Evolutionary conservation across 2,113 vertebrate genomes (phyloP).

Genomic region (Oncorhynchus gorbuscha): DNA sequence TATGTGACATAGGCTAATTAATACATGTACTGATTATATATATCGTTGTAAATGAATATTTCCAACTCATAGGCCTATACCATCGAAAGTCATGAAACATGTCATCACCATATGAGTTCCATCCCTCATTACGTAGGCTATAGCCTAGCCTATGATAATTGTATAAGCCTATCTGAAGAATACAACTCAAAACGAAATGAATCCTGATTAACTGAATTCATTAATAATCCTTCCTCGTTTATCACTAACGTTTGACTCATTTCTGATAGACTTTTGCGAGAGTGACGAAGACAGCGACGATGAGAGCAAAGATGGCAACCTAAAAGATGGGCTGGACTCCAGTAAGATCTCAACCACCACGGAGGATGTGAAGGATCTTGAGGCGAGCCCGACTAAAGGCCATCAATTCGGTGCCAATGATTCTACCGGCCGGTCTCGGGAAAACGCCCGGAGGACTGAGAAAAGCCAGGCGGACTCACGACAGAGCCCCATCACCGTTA

Average conservation of each 20-base stretch:
- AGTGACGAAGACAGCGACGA: constrained; percentile 95
- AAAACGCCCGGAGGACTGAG: constrained; percentile 73
- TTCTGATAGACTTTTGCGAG: constrained; percentile 83
- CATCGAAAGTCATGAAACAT: not conserved
- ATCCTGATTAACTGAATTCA: not conserved
- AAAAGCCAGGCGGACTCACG: constrained; percentile 87
- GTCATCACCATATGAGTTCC: not conserved
- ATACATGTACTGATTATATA: not conserved
- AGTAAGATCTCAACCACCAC: constrained; percentile 89
- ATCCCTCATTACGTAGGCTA: not conserved
- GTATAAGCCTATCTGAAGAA: not conserved
- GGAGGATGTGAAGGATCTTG: constrained; percentile 82
- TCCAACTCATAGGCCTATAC: not conserved
- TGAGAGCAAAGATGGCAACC: constrained; percentile 86
- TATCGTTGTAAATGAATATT: not conserved
- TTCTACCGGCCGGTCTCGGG: constrained; percentile 66
- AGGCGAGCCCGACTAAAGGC: constrained; percentile 75
- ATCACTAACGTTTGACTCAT: not conserved
- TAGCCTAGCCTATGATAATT: not conserved
- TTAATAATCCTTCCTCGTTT: not conserved
- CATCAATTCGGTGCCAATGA: constrained; percentile 65
- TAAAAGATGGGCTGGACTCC: constrained; percentile 82
- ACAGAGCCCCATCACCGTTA: constrained; percentile 89
- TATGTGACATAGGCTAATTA: not conserved
- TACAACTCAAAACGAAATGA: not conserved